These are phyloP conservation scores for Metopolophium dirhodum DNA, from an alignment of 1,140 invertebrate genomes.

Conservation along the genomic window DNA sequence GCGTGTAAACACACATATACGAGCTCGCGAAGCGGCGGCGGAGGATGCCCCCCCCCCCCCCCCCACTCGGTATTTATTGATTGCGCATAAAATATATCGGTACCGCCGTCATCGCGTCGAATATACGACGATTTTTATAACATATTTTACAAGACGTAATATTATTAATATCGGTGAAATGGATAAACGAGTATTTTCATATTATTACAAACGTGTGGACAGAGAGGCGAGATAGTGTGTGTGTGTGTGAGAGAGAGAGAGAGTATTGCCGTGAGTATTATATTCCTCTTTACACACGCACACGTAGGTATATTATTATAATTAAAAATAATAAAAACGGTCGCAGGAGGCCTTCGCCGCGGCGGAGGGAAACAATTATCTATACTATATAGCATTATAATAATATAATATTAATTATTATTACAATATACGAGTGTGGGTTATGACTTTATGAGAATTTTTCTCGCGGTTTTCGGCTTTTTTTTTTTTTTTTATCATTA, in stretches of 20 bases:
- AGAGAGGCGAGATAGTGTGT: neutral
- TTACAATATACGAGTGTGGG: neutral
- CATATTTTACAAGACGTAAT: neutral
- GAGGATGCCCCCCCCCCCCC: too few species aligned
- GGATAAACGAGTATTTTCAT: neutral
- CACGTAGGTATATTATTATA: neutral
- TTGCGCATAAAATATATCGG: neutral
- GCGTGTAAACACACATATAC: conserved; percentile 28
- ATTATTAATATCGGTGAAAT: neutral
- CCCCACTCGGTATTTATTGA: neutral
- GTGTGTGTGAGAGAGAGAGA: neutral
- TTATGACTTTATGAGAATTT: neutral
- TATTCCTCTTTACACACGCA: neutral
- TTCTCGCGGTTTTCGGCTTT: neutral
- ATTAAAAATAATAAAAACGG: conserved; percentile 29
- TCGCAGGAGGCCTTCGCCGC: neutral
- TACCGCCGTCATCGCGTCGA: neutral
- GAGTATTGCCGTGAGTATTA: neutral
- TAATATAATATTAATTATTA: neutral
- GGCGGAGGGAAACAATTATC: conserved; percentile 17
- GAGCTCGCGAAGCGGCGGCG: too few species aligned
- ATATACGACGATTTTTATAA: neutral
- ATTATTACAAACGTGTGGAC: neutral
- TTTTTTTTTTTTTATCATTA: conserved; percentile 11
- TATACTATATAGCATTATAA: neutral